Conservation (phyloP, 2,113 vertebrate genomes). For the Ia io region DNA sequence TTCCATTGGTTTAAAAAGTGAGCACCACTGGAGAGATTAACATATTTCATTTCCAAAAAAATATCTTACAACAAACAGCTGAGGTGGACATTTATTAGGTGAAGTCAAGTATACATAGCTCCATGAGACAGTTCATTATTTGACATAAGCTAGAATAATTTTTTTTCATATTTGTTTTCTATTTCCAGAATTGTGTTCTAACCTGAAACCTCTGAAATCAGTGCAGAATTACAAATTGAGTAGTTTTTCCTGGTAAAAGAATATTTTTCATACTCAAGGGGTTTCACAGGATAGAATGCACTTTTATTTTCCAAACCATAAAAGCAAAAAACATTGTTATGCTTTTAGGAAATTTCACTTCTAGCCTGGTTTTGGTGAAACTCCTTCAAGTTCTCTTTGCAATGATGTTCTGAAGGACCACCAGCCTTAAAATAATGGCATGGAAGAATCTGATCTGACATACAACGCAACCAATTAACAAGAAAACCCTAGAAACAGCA, state of each 20-base stretch:
- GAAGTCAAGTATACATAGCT: constrained; percentile 9
- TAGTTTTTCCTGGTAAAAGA: not conserved
- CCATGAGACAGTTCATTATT: not conserved
- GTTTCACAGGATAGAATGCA: constrained; percentile 29
- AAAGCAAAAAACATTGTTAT: constrained; percentile 17
- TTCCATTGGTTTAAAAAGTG: not conserved
- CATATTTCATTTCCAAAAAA: constrained; percentile 41
- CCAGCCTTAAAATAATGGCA: constrained; percentile 45
- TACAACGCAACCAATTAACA: constrained; percentile 54
- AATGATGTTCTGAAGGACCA: constrained; percentile 29
- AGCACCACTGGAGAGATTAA: not conserved
- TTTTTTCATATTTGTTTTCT: constrained; percentile 56
- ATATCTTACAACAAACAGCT: not conserved
- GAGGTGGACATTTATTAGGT: not conserved
- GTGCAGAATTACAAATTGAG: constrained; percentile 14
- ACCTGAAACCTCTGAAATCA: constrained; percentile 27
- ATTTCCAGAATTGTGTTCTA: constrained; percentile 53
- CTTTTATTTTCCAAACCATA: constrained; percentile 45
- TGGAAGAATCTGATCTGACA: constrained; percentile 40
- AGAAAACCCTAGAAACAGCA: constrained; percentile 66
- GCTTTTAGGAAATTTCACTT: constrained; percentile 35
- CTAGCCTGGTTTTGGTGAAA: constrained; percentile 40
- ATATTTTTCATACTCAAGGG: not conserved
- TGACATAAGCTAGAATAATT: constrained; percentile 26
- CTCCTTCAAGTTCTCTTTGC: constrained; percentile 16